phyloP scores from a whole-genome alignment of 2,113 vertebrate genomes.

The Pandion haliaetus region DNA sequence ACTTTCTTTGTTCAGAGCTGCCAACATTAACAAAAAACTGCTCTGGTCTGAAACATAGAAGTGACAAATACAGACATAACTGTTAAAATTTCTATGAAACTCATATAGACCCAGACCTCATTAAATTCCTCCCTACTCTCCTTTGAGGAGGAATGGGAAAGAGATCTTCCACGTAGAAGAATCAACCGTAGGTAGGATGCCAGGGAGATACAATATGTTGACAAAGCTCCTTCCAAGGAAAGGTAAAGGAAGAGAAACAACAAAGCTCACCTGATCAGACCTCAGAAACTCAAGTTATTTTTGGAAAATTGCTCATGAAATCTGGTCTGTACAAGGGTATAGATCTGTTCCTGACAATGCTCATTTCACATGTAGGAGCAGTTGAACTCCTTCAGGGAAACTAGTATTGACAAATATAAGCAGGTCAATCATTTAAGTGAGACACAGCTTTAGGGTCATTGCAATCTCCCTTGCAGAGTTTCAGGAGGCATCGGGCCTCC shows the following conservation, averaged over 20 bases:
- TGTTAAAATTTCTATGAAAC: background rate
- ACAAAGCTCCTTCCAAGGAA: background rate
- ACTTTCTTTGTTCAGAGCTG: background rate
- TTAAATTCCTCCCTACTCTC: background rate
- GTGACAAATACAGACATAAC: background rate
- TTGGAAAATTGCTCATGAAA: background rate
- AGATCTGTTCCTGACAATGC: background rate
- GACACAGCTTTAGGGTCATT: background rate
- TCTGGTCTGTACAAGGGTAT: background rate
- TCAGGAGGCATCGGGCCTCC: background rate
- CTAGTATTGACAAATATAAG: background rate
- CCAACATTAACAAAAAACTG: background rate
- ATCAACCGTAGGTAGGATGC: background rate
- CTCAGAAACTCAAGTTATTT: background rate
- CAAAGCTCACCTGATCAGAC: background rate
- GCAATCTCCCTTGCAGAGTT: background rate
- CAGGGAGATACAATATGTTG: background rate
- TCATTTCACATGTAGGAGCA: background rate
- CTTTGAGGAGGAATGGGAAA: background rate
- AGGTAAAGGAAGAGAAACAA: background rate
- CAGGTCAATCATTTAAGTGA: background rate
- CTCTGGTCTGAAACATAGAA: background rate
- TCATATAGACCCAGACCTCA: background rate
- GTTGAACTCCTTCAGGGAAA: background rate
- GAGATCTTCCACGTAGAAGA: background rate